A percentile compares a stretch with the other conserved stretches of the same genome.
phyloP scores from a whole-genome alignment of 2,113 vertebrate genomes.

The Anas platyrhynchos region DNA sequence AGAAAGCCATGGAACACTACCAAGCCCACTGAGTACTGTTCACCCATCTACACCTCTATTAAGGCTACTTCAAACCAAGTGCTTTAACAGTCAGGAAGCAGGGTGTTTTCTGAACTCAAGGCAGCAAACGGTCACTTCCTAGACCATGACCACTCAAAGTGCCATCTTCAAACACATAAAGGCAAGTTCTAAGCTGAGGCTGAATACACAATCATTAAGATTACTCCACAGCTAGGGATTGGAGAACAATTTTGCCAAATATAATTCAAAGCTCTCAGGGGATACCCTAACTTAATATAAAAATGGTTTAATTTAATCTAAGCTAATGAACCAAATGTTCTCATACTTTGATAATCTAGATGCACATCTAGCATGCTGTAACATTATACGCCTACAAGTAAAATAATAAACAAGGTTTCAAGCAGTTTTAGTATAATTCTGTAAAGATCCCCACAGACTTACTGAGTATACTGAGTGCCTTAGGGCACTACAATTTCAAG shows the following conservation, averaged over 20 bases:
- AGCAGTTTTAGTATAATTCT: neutral
- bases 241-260: neutral
- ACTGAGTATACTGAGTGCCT: neutral
- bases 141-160: neutral
- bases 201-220: neutral
- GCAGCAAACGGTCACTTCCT: neutral
- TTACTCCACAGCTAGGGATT: neutral
- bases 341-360: neutral
- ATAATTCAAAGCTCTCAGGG: neutral
- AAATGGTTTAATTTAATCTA: neutral
- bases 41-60: neutral
- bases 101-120: neutral
- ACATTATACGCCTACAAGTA: neutral
- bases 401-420: neutral
- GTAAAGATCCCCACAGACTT: neutral
- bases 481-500: neutral
- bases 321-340: neutral
- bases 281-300: neutral
- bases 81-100: neutral
- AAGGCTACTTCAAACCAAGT: neutral
- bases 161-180: neutral
- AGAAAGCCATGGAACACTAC: neutral
- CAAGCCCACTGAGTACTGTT: fast-evolving
- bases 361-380: neutral
- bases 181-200: neutral